These are phyloP conservation scores for Falcunculus frontatus DNA, from an alignment of 2,113 vertebrate genomes.

Conservation along the genomic window DNA sequence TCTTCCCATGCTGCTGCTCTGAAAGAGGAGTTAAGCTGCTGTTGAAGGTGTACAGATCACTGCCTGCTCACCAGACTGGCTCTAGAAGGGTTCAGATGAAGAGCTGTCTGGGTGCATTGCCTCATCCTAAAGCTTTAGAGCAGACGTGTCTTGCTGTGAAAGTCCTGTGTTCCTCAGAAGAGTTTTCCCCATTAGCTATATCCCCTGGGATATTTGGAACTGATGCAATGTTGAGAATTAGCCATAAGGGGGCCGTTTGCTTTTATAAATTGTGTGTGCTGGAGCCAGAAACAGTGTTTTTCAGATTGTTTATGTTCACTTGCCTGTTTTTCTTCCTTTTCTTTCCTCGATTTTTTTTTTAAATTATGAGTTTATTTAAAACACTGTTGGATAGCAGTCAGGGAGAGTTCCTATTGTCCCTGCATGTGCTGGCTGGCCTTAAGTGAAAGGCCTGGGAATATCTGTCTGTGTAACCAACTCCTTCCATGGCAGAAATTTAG, in stretches of 20 bases:
- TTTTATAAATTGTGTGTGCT: neutral
- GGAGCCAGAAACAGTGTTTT: neutral
- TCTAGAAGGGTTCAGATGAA: neutral
- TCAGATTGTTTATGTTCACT: neutral
- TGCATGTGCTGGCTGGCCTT: neutral
- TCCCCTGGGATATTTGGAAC: neutral
- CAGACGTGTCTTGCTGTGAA: neutral
- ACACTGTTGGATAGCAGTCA: neutral
- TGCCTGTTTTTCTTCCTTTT: neutral
- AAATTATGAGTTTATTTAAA: neutral
- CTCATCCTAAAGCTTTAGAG: neutral
- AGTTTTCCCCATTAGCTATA: neutral
- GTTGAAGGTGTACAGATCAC: neutral
- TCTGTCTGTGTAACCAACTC: neutral
- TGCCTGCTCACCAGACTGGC: neutral
- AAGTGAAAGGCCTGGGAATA: neutral
- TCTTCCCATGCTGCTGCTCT: neutral
- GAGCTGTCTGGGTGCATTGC: neutral
- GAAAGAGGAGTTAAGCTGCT: neutral
- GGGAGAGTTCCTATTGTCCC: neutral
- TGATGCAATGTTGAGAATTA: conserved; percentile 8
- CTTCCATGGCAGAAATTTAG: neutral
- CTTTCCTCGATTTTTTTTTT: neutral
- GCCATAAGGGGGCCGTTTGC: conserved; percentile 21
- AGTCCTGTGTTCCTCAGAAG: neutral